Percentiles rank a stretch among this genome's conserved stretches.
phyloP scores from a whole-genome alignment of 2,888 invertebrate genomes.

The Timandra comae region DNA sequence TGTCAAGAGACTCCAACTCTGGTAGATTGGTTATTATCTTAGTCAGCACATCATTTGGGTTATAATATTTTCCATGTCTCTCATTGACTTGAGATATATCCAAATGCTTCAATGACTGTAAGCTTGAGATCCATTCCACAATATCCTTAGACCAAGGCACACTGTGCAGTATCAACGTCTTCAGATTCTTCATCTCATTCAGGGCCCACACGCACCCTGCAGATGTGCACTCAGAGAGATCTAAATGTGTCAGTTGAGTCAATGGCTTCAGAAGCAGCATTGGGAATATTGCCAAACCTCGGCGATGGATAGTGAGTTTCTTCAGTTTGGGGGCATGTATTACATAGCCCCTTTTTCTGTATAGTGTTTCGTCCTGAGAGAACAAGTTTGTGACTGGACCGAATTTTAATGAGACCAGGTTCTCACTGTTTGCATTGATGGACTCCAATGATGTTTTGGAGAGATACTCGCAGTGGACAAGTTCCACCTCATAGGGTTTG shows the following conservation, averaged over 20 bases:
- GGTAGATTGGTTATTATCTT: slow-evolving; percentile 85
- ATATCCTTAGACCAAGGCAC: slow-evolving; percentile 81
- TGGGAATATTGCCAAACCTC: slow-evolving; percentile 63
- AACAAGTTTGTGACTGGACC: slow-evolving; percentile 81
- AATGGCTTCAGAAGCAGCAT: slow-evolving; percentile 78
- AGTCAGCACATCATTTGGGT: slow-evolving; percentile 84
- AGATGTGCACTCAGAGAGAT: slow-evolving; percentile 81
- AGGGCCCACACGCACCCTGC: slow-evolving; percentile 82
- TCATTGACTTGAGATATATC: slow-evolving; percentile 89
- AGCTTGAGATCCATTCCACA: slow-evolving; percentile 77
- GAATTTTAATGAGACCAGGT: slow-evolving; percentile 82
- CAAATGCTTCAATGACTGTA: slow-evolving; percentile 80
- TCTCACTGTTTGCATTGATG: slow-evolving; percentile 82
- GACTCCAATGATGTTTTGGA: slow-evolving; percentile 79
- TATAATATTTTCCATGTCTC: slow-evolving; percentile 83
- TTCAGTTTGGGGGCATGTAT: slow-evolving; percentile 78
- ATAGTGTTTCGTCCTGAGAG: slow-evolving; percentile 63
- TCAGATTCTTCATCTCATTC: slow-evolving; percentile 80
- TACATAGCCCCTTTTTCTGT: slow-evolving; percentile 64
- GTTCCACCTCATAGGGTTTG: slow-evolving; percentile 83
- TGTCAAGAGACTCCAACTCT: slow-evolving; percentile 88
- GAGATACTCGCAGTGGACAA: slow-evolving; percentile 84
- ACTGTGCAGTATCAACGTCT: slow-evolving; percentile 87
- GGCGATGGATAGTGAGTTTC: slow-evolving; percentile 76
- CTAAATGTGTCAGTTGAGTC: slow-evolving; percentile 80